These are phyloP conservation scores for Eurystomus glaucurus DNA, from an alignment of 2,797 vertebrate genomes.

Conservation along the genomic window DNA sequence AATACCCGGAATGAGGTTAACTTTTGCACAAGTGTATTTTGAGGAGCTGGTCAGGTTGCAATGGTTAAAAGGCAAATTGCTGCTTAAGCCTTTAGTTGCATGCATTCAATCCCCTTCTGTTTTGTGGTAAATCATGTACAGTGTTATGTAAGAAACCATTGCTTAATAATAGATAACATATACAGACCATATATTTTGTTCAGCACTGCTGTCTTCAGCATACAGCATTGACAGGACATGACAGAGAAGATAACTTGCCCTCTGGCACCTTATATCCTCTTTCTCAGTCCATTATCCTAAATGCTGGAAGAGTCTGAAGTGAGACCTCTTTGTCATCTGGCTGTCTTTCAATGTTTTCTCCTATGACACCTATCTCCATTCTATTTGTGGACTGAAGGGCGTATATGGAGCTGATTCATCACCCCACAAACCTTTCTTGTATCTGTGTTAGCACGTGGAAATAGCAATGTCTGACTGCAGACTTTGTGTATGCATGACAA, in stretches of 20 bases:
- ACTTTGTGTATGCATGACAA: rapidly evolving
- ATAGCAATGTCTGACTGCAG: background rate
- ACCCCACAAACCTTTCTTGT: background rate
- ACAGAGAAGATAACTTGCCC: background rate
- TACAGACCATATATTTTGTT: background rate
- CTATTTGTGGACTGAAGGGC: conserved; percentile 28
- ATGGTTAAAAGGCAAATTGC: background rate
- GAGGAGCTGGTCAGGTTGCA: background rate
- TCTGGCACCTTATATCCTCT: background rate
- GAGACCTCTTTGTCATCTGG: conserved; percentile 29
- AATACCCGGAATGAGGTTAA: background rate
- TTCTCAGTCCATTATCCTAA: conserved; percentile 18
- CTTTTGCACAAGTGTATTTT: background rate
- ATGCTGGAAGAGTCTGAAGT: background rate
- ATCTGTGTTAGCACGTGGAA: background rate
- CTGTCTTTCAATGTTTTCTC: conserved; percentile 20
- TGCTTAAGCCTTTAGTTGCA: background rate
- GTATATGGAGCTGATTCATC: background rate
- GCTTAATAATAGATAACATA: background rate
- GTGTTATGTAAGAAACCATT: background rate
- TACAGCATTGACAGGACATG: background rate
- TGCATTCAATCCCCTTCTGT: background rate
- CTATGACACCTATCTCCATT: background rate
- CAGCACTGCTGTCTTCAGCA: background rate
- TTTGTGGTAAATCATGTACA: background rate